Evolutionary conservation across 2,113 vertebrate species (phyloP), one percentile per base, ranked within the genome.

Genomic region (Pyrgilauda ruficollis): DNA sequence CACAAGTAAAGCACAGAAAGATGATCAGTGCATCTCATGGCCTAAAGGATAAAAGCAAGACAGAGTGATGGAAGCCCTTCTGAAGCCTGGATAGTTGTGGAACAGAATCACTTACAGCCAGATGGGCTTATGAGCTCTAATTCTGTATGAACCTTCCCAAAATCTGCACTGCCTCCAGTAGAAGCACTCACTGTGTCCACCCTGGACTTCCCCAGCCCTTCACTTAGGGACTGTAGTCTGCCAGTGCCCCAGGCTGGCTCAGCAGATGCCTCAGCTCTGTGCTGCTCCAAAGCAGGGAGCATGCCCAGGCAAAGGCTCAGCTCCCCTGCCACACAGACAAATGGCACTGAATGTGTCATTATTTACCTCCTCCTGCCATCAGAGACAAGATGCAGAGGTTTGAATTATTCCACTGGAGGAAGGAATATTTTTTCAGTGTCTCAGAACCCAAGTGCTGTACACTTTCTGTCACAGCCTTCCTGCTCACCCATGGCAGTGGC

Each of bases 151-250:
- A 47, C 35, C 56, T 56, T 52, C 23, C 35, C 33, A 22, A 87
- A 90, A 68, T 23, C 31, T 33, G 46, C 18, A 15, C 27, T 73
- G 33, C 10, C 4, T 58, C 14, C 49, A 72, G 74, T 6, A 75
- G 69, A 63, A 87, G 35, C 43, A 39, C 21, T 78, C 39, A 7
- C 8, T 16, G 39, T 33, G 49, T 52, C 44, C 22, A 53, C 4
- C 17, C 41, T 52, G 15, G 44, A 8, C 22, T 24, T 76, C 14
- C 62, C 26, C 59, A 49, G 63, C 53, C 63, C 47, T 70, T 41
- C 47, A 13, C 3, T 27, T 5, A 43, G 14, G 49, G 21, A 13
- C 13, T 1, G 1, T 0, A 15, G 28, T 0, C 1, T 55, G 62
- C 37, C 53, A 55, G 30, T 41, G 77, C 47, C 47, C 47, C 35